phyloP scores from a whole-genome alignment of 2,797 vertebrate genomes.

The Parotocinclus haroldoi region DNA sequence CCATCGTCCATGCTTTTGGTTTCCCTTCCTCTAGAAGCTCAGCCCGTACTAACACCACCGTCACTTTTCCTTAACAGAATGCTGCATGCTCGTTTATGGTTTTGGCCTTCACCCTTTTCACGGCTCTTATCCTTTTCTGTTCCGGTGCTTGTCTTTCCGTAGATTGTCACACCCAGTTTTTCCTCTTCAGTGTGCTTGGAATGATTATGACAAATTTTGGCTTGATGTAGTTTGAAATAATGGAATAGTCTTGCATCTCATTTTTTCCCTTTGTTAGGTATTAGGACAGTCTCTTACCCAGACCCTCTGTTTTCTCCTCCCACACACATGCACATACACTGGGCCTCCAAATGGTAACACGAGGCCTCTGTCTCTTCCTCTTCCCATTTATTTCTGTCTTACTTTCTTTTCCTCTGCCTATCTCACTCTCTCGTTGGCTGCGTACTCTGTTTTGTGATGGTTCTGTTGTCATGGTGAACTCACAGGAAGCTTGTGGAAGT shows the following conservation, averaged over 20 bases:
- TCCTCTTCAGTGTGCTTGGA: conserved; percentile 52
- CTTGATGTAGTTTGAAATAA: conserved; percentile 32
- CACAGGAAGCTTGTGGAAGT: conserved; percentile 87
- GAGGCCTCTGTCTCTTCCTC: conserved; percentile 59
- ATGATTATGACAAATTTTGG: conserved; percentile 37
- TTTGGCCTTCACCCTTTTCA: conserved; percentile 32
- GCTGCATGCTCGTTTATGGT: conserved; percentile 68
- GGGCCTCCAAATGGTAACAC: conserved; percentile 83
- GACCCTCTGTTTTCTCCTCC: conserved; percentile 55
- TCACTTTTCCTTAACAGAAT: conserved; percentile 79
- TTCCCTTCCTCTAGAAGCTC: conserved; percentile 57
- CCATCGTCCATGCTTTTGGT: conserved; percentile 63
- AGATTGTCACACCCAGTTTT: conserved; percentile 77
- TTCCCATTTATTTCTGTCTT: conserved; percentile 25
- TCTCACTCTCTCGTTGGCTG: conserved; percentile 65
- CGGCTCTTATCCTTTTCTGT: conserved; percentile 69
- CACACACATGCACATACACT: conserved; percentile 63
- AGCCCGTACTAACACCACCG: conserved; percentile 71
- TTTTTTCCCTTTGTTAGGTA: conserved; percentile 11
- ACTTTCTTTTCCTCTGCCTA: conserved; percentile 34
- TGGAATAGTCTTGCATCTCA: conserved; percentile 17
- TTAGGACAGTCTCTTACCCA: conserved; percentile 34
- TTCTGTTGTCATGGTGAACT: conserved; percentile 89
- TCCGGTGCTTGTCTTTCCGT: conserved; percentile 67
- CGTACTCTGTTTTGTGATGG: conserved; percentile 74